A percentile compares a stretch with the other conserved stretches of the same genome.
Evolutionary conservation across 23 tunicate species (phyloP).

Genomic region (Oikopleura dioica): DNA sequence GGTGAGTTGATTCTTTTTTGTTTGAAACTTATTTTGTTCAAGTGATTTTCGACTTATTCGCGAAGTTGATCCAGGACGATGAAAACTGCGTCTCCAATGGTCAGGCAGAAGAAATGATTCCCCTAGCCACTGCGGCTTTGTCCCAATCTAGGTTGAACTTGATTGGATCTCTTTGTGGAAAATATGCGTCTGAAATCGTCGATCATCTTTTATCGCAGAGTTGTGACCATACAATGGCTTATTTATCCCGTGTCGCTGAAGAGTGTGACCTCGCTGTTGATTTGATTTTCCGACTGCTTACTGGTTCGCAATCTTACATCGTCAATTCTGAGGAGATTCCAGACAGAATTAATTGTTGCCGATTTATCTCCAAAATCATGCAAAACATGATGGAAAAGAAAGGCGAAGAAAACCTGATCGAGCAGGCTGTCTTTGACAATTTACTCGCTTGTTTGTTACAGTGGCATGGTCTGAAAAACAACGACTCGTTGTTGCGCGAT

Average conservation of each 20-base stretch:
- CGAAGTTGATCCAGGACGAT: neutral
- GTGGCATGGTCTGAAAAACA: no score
- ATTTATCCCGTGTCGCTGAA: neutral
- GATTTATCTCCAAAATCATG: neutral
- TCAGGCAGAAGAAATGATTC: neutral
- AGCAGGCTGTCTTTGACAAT: no score
- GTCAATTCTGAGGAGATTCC: neutral
- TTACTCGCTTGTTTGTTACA: no score
- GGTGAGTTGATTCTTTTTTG: neutral
- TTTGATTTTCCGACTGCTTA: neutral
- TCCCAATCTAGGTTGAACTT: neutral
- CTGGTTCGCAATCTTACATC: neutral
- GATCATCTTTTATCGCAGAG: neutral
- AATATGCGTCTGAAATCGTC: neutral
- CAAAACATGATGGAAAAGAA: neutral
- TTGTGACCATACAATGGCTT: neutral
- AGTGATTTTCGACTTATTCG: conserved; percentile 1
- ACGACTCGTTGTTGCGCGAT: no score
- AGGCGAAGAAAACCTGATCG: no score
- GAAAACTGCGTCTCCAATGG: neutral
- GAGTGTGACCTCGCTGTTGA: neutral
- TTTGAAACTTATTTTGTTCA: neutral
- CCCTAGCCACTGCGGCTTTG: neutral
- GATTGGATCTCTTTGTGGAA: neutral
- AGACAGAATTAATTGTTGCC: neutral